Conservation (phyloP, 2,797 vertebrate genomes). For the Acropternis orthonyx region DNA sequence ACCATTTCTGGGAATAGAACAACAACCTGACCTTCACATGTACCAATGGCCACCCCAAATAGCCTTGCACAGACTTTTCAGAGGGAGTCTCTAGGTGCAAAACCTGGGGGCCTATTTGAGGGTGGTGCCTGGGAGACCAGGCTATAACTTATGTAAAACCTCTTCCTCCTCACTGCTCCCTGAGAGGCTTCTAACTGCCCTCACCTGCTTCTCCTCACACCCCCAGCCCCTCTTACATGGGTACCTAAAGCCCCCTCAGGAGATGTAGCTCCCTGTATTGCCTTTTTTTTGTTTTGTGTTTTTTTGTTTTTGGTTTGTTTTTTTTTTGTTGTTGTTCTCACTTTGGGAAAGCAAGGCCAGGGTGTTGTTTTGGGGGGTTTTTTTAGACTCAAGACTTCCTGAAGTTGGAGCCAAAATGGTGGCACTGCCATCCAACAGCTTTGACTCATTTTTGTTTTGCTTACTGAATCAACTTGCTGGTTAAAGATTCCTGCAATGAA, state of each 20-base stretch:
- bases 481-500: not conserved
- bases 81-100: not conserved
- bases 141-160: not conserved
- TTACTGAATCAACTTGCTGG: not conserved
- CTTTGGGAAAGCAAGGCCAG: not conserved
- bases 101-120: not conserved
- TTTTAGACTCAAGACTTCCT: not conserved
- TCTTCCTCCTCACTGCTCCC: not conserved
- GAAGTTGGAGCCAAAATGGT: not conserved
- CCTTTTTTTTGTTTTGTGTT: no score
- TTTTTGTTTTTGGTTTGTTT: no score
- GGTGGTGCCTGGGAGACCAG: not conserved
- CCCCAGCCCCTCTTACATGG: fast-evolving
- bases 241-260: not conserved
- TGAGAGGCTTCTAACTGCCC: not conserved
- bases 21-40: fast-evolving
- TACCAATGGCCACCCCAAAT: fast-evolving
- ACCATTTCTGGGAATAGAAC: fast-evolving
- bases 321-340: not conserved
- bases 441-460: slow-evolving; percentile 6
- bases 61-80: not conserved
- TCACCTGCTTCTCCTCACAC: not conserved
- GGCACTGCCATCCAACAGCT: not conserved
- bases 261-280: not conserved
- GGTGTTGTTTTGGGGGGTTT: not conserved